Base-by-base conservation (phyloP, 1,140 invertebrate genomes). In the Orussus abietinus region DNA sequence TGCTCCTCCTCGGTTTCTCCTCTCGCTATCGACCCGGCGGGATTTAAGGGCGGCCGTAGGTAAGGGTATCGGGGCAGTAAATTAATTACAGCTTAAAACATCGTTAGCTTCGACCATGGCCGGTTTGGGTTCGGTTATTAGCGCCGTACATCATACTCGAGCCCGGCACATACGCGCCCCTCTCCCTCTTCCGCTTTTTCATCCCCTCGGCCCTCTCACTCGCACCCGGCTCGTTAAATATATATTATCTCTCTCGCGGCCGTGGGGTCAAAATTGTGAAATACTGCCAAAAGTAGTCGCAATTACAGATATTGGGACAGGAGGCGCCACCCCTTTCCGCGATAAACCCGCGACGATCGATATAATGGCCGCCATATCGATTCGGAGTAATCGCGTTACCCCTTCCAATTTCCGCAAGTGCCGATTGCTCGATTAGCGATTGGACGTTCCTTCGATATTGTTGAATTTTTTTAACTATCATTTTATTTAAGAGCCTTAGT, bases 11-110 rank as follows among this genome's bases (percentile, higher is more conserved):
- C 6, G 6, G 22, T 7, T 25, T 7, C n/a, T 25, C 22, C 6
- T 25, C n/a, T 7, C 22, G 22, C 22, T 25, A 25, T 25, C 22
- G 22, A n/a, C n/a, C 6, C n/a, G 22, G 22, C n/a, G n/a, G 6
- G n/a, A n/a, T 6, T n/a, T 25, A 7, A 25, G n/a, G 22, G 22
- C 22, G n/a, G n/a, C n/a, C n/a, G n/a, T n/a, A n/a, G n/a, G 6
- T 25, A 25, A 25, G 22, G 22, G 22, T 25, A n/a, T n/a, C 22
- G n/a, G 48, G 39, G 34, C 53, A 58, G 57, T 63, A 64, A 66
- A 66, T 64, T 66, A 66, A 66, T 66, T 66, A 64, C 57, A 57
- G 62, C 59, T 66, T 64, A 66, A 66, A 66, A 64, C 53, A 62
- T 64, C 64, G 64, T 66, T 64, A 66, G 62, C 53, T 53, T 54